Evolutionary conservation across 2,113 vertebrate species (phyloP), one percentile per base, ranked within the genome.

Genomic region (Hemiscyllium ocellatum): DNA sequence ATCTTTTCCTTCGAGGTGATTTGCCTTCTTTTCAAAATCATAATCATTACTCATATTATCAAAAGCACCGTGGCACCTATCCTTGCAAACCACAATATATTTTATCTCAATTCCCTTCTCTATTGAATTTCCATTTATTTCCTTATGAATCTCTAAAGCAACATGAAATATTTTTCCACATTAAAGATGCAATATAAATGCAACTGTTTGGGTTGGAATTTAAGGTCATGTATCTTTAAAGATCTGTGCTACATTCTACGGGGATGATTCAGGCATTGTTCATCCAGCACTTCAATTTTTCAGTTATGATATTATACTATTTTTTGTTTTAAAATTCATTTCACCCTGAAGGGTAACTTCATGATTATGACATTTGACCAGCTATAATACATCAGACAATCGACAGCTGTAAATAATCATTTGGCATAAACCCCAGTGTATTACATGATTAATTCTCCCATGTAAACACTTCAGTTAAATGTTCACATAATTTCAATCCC

Each of bases 401-500:
- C 6, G 69, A 47, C 66, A 94, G 91, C 20, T 47, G 91, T 37
- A 68, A 68, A 69, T 94, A 69, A 69, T 69, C n/a, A 94, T 69
- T 37, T 68, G 65, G 42, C 20, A 69, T 94, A 10, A 94, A 94
- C 68, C 33, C 37, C 65, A 61, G 52, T 66, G 61, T 42, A 37
- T 65, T 68, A 68, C 90, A 68, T 1, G n/a, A 33, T n/a, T 42
- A 68, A 68, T 94, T 94, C 90, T 68, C 56, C 33, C 90, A 93
- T 68, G 56, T n/a, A 93, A n/a, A 61, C 90, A 69, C 90, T 89
- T 89, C 50, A 93, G 56, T 94, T 94, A 69, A 68, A 66, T 68
- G n/a, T 68, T 33, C 90, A 37, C 61, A 94, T 42, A 68, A 94
- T 94, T 94, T 33, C 33, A 22, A 94, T 42, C 85, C 24, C 47